Evolutionary conservation across 2,888 invertebrate species (phyloP).

Genomic region (Drosophila prostipennis): DNA sequence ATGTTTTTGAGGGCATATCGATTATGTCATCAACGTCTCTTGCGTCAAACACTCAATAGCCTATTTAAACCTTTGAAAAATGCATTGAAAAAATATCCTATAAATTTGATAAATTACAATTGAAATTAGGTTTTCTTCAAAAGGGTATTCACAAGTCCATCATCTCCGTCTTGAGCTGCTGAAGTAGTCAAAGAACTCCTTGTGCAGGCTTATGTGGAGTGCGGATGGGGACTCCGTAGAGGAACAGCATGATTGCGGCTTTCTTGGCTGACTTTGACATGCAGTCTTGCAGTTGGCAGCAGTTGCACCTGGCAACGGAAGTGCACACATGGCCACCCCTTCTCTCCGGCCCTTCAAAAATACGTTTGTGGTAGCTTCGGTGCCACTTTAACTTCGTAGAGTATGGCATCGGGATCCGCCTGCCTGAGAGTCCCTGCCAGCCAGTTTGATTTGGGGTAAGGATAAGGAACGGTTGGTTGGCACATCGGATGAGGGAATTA

Average conservation of each 20-base stretch:
- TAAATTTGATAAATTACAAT: too few species aligned
- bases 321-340: conserved; percentile 6
- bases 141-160: not conserved
- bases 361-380: conserved; percentile 11
- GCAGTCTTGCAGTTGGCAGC: conserved; percentile 30
- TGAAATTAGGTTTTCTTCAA: not conserved
- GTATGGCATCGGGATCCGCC: not conserved
- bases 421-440: not conserved
- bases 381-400: conserved; percentile 16
- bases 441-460: not conserved
- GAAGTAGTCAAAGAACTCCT: conserved; percentile 9
- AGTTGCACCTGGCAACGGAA: conserved; percentile 49
- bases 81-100: too few species aligned
- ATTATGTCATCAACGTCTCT: not conserved
- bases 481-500: not conserved
- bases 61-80: too few species aligned
- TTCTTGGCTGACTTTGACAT: conserved; percentile 56
- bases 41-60: too few species aligned
- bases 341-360: not conserved
- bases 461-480: not conserved
- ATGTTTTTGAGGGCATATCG: not conserved
- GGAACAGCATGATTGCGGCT: conserved; percentile 60
- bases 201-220: not conserved
- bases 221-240: conserved; percentile 9
- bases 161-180: not conserved